Evolutionary conservation across 2,888 invertebrate species (phyloP).

Genomic region (Aphrophora alni): DNA sequence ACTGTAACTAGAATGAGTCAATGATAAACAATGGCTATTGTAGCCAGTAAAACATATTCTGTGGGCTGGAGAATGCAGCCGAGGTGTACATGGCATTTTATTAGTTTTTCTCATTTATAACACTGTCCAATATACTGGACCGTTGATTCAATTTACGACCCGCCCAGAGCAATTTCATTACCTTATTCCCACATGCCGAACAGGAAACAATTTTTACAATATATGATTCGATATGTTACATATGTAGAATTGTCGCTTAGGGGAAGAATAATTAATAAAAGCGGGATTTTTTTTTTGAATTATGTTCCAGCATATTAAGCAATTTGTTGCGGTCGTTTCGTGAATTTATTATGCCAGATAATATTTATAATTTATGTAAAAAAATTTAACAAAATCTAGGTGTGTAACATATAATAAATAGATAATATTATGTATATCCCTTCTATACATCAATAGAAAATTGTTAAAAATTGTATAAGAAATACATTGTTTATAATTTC

Average conservation of each 20-base stretch:
- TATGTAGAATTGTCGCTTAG: background rate
- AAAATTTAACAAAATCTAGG: too few relatives aligned
- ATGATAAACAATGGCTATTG: too few relatives aligned
- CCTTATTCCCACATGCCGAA: background rate
- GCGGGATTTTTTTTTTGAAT: background rate
- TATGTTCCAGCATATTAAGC: background rate
- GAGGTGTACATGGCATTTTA: background rate
- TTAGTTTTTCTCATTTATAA: conserved; percentile 2
- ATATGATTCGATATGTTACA: conserved; percentile 2
- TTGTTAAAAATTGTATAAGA: too few relatives aligned
- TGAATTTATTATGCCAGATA: background rate
- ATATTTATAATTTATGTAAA: background rate
- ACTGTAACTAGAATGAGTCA: too few relatives aligned
- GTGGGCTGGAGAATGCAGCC: too few relatives aligned
- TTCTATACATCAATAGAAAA: too few relatives aligned
- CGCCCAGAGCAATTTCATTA: background rate
- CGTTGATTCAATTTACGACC: background rate
- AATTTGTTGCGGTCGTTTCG: background rate
- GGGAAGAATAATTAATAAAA: conserved; percentile 2
- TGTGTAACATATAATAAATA: too few relatives aligned
- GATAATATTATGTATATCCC: too few relatives aligned
- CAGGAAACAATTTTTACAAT: conserved; percentile 4
- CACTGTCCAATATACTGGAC: background rate
- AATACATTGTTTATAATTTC: too few relatives aligned
- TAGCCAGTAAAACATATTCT: too few relatives aligned